Evolutionary conservation across 2,113 vertebrate genomes (phyloP), one percentile per base, ranked within the genome.

Genomic region (Pelmatolapia mariae): DNA sequence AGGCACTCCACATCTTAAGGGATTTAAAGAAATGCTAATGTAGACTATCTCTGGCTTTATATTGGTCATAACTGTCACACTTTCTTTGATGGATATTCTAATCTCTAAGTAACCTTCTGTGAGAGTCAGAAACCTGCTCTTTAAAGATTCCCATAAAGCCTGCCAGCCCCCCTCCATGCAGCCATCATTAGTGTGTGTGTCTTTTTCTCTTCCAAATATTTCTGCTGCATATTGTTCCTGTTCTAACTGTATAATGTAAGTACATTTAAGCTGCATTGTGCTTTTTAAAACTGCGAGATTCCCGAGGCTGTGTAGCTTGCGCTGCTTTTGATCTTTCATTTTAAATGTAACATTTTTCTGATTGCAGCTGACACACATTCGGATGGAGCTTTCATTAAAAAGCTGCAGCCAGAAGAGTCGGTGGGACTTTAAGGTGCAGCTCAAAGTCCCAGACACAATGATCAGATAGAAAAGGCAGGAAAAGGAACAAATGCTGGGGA

Each of bases 1-100:
- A 56, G 29, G 84, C 22, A 82, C 81, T 85, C 84, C 31, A 87
- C 15, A 76, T 71, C 80, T 73, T 26, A 40, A 91, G 71, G 80
- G 71, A 82, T 90, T 88, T 24, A 86, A 82, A 89, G 38, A 78
- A 71, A 88, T 84, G 53, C 84, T 87, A 87, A 91, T 91, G 45
- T 83, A 36, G 8, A 79, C 73, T 66, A 84, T 84, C 81, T 81
- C 16, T 83, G 50, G 43, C 18, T 56, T 24, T 81, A 54, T 78
- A 78, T 81, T 88, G 89, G 85, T 90, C 61, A 73, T 85, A 84
- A 82, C 29, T 86, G 89, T 85, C 82, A 80, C 50, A 71, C 12
- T 83, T 84, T 29, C 59, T 84, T 84, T 84, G 87, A 92, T 79
- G 81, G 66, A 88, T 91, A 59, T 84, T 84, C 68, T 81, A 79